These are phyloP conservation scores for Vespertilio murinus DNA, from an alignment of 2,797 vertebrate species.

Conservation along the genomic window DNA sequence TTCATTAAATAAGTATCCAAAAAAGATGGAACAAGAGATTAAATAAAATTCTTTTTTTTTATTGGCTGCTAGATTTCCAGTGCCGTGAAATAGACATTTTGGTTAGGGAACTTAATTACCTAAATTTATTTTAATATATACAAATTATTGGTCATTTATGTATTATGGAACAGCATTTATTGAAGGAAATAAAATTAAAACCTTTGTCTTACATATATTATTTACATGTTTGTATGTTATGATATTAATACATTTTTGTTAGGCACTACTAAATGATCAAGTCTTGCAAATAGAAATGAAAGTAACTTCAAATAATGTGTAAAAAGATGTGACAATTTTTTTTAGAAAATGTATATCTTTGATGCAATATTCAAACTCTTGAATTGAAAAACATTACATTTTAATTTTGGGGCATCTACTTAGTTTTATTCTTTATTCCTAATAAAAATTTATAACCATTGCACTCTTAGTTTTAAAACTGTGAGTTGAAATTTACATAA, in stretches of 20 bases:
- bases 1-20: neutral
- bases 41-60: slow-evolving; percentile 2
- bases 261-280: neutral
- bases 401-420: slow-evolving; percentile 49
- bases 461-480: neutral
- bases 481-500: neutral
- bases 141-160: slow-evolving; percentile 18
- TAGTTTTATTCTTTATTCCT: slow-evolving; percentile 65
- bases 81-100: neutral
- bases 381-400: slow-evolving; percentile 74
- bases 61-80: neutral
- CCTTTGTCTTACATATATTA: slow-evolving; percentile 14
- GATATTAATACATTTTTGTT: slow-evolving; percentile 27
- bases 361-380: slow-evolving; percentile 60
- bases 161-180: neutral
- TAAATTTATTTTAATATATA: neutral
- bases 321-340: slow-evolving; percentile 71
- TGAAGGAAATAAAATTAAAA: slow-evolving; percentile 62
- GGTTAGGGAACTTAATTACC: neutral
- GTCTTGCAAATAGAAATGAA: slow-evolving; percentile 42
- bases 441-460: neutral
- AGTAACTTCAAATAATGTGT: slow-evolving; percentile 56
- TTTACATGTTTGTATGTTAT: slow-evolving; percentile 48
- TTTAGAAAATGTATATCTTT: slow-evolving; percentile 68
- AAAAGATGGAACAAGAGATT: neutral